A percentile compares a stretch with the other conserved stretches of the same genome.
Conservation (phyloP, 2,113 vertebrate genomes). For the Crotalus horridus region DNA sequence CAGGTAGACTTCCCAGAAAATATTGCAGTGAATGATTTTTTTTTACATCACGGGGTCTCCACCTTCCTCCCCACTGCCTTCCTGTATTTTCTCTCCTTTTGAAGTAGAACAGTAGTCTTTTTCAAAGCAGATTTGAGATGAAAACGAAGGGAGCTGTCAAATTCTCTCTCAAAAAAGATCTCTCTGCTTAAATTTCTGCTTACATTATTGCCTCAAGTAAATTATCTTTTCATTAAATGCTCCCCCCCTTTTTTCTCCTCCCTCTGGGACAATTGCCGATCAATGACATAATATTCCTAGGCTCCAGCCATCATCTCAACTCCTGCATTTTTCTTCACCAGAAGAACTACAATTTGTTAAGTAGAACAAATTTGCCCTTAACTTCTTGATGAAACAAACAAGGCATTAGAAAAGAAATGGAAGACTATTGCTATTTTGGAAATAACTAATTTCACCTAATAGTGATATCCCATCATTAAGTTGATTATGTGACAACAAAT, state of each 20-base stretch:
- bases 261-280: slow-evolving; percentile 42
- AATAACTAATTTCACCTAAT: slow-evolving; percentile 36
- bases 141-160: slow-evolving; percentile 52
- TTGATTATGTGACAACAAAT: not conserved
- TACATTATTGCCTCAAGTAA: slow-evolving; percentile 62
- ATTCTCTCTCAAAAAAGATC: slow-evolving; percentile 59
- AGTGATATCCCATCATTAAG: not conserved
- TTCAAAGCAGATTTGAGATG: slow-evolving; percentile 48
- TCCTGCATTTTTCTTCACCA: slow-evolving; percentile 46
- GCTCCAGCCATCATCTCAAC: slow-evolving; percentile 35
- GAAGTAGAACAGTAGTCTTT: slow-evolving; percentile 47
- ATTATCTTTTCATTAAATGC: slow-evolving; percentile 67
- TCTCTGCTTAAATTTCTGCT: slow-evolving; percentile 59
- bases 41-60: slow-evolving; percentile 40
- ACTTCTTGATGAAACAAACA: slow-evolving; percentile 50
- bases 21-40: slow-evolving; percentile 25
- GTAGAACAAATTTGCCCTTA: slow-evolving; percentile 50
- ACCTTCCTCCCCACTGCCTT: not conserved
- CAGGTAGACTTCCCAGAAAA: slow-evolving; percentile 53
- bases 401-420: slow-evolving; percentile 32
- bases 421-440: slow-evolving; percentile 47
- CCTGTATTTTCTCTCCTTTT: slow-evolving; percentile 25
- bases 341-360: slow-evolving; percentile 42
- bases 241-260: slow-evolving; percentile 48
- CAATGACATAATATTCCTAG: slow-evolving; percentile 50